Conservation (phyloP, 2,888 invertebrate genomes). For the Leucoma salicis region DNA sequence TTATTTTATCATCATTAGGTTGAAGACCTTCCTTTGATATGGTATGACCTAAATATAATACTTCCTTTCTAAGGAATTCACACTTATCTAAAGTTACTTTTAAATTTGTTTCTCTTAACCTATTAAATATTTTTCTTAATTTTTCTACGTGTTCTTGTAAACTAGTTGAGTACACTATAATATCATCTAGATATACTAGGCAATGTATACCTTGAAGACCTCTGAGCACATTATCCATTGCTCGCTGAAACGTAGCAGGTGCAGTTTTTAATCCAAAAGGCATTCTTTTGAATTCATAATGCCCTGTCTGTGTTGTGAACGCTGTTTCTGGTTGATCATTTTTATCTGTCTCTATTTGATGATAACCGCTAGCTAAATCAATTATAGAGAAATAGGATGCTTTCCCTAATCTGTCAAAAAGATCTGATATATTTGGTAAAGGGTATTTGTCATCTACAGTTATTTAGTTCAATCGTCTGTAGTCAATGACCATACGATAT, state of each 20-base stretch:
- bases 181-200: background rate
- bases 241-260: background rate
- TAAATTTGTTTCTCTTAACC: background rate
- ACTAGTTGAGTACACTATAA: background rate
- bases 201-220: background rate
- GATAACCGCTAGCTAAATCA: slow-evolving; percentile 10
- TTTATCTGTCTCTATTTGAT: slow-evolving; percentile 5
- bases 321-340: background rate
- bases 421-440: slow-evolving; percentile 18
- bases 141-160: background rate
- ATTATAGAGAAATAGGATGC: background rate
- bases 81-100: slow-evolving; percentile 1
- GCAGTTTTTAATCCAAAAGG: background rate
- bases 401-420: slow-evolving; percentile 26
- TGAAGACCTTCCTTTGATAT: background rate
- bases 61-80: background rate
- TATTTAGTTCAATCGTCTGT: slow-evolving; percentile 32
- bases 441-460: slow-evolving; percentile 22
- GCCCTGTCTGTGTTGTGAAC: background rate
- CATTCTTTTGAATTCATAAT: background rate
- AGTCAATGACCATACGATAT: slow-evolving; percentile 45
- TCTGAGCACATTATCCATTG: background rate
- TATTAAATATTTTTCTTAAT: background rate
- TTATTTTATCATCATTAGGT: background rate
- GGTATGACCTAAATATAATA: background rate